Conservation (phyloP, 2,113 vertebrate genomes). For the Thamnophis sirtalis region DNA sequence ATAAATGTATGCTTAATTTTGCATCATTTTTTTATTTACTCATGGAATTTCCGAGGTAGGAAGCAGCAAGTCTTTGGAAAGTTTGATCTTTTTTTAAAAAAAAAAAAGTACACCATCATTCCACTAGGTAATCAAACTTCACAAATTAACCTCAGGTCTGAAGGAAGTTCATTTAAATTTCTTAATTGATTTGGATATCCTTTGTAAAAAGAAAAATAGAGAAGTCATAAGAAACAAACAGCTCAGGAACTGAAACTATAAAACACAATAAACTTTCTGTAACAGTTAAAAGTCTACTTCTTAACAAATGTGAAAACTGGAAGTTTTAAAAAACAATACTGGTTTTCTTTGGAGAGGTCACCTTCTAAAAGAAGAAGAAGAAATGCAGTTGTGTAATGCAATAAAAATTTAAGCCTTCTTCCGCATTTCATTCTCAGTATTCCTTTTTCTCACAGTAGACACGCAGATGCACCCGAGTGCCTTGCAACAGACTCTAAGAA, state of each 20-base stretch:
- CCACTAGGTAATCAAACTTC: neutral
- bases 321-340: neutral
- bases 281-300: neutral
- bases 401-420: neutral
- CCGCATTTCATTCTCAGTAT: neutral
- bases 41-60: neutral
- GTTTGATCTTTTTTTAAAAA: neutral
- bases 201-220: neutral
- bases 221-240: neutral
- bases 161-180: constrained; percentile 6
- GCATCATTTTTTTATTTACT: neutral
- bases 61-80: constrained; percentile 3
- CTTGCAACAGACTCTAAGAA: neutral
- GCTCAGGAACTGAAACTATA: neutral
- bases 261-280: neutral
- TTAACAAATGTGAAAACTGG: neutral
- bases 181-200: neutral
- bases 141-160: neutral
- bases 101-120: neutral
- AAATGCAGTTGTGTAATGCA: neutral
- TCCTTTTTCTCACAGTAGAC: neutral
- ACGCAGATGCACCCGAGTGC: neutral
- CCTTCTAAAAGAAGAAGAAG: neutral
- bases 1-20: neutral
- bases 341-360: neutral